Conservation (phyloP, 2,888 invertebrate species). For the Creontiades dilutus region DNA sequence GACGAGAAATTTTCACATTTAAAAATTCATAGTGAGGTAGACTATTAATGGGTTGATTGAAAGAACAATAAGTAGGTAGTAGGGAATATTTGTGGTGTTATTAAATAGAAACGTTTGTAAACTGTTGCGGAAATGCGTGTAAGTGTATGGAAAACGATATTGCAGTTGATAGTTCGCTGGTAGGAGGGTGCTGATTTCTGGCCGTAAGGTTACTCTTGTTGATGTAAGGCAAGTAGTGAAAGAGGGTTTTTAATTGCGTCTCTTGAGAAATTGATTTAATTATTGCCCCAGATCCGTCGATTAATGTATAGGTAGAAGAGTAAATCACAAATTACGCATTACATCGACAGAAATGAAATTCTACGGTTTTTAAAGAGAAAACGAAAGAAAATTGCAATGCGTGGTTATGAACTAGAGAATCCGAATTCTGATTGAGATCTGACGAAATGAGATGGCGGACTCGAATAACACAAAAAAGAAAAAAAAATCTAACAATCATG, state of each 20-base stretch:
- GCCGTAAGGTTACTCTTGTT: neutral
- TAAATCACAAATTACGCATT: neutral
- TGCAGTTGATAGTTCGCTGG: too few species aligned
- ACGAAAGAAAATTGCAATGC: neutral
- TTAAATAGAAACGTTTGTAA: too few species aligned
- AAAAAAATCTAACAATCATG: slow-evolving; percentile 29
- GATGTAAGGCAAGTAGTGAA: neutral
- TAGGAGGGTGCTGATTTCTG: too few species aligned
- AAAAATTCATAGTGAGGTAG: slow-evolving; percentile 19
- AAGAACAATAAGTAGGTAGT: neutral
- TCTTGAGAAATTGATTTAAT: neutral
- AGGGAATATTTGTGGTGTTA: too few species aligned
- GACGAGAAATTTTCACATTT: slow-evolving; percentile 7
- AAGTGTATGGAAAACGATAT: too few species aligned
- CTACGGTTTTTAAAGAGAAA: neutral
- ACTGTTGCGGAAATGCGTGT: too few species aligned
- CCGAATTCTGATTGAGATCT: slow-evolving; percentile 63
- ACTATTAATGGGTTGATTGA: neutral
- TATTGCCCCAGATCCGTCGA: neutral
- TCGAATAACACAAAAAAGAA: slow-evolving; percentile 55
- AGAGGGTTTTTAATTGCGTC: neutral
- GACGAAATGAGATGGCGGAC: slow-evolving; percentile 61
- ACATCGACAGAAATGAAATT: neutral
- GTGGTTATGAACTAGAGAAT: slow-evolving; percentile 16
- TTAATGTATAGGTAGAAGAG: neutral